phyloP scores from a whole-genome alignment of 2,888 invertebrate species.

The Melikaiella ostensackeni region DNA sequence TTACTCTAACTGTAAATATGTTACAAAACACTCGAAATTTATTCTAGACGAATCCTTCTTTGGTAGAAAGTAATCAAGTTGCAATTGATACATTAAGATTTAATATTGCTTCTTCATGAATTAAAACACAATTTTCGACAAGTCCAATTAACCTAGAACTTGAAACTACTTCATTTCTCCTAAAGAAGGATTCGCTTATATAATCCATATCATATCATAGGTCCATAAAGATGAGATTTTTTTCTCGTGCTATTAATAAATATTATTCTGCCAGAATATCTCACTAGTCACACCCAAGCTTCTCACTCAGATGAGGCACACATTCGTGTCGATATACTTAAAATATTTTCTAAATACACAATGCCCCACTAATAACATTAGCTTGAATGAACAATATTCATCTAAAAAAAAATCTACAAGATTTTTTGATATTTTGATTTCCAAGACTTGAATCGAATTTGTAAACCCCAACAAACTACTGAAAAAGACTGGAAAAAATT shows the following conservation, averaged over 20 bases:
- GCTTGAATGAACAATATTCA: background rate
- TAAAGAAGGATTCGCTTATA: conserved; percentile 5
- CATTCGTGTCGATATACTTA: conserved; percentile 8
- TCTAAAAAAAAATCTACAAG: background rate
- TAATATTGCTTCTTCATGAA: background rate
- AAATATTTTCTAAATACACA: background rate
- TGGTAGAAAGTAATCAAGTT: background rate
- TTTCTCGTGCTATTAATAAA: background rate
- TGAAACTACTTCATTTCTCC: background rate
- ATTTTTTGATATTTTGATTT: no score
- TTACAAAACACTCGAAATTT: background rate
- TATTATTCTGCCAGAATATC: conserved; percentile 2
- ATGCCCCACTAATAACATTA: background rate
- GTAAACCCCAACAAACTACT: background rate
- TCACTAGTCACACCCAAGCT: background rate
- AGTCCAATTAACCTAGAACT: background rate
- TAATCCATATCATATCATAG: background rate
- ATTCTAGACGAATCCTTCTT: conserved; percentile 1
- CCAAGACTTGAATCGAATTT: background rate
- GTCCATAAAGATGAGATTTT: background rate
- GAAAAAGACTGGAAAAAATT: no score
- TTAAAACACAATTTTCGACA: background rate
- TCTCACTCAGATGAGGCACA: background rate
- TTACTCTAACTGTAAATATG: conserved; percentile 13
- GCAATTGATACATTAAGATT: background rate